Evolutionary conservation across 2,797 vertebrate genomes (phyloP).

Genomic region (Microchirus variegatus): DNA sequence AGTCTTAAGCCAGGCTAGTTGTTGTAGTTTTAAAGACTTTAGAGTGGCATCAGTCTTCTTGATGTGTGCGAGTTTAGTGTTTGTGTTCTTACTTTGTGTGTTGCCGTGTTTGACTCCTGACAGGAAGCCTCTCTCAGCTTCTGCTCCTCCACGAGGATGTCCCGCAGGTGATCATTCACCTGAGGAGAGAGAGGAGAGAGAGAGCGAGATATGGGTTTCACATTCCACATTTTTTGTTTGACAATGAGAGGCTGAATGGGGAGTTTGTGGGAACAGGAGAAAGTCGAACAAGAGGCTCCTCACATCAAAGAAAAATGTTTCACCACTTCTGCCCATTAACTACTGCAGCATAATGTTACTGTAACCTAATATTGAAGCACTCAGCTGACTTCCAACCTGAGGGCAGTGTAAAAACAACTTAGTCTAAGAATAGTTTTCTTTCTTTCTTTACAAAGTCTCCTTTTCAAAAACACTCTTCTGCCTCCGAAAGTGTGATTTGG

Average conservation of each 20-base stretch:
- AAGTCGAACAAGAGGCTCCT: constrained; percentile 17
- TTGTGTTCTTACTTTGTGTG: constrained; percentile 80
- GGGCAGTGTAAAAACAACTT: constrained; percentile 2
- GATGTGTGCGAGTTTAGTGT: no score
- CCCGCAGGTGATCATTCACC: constrained; percentile 94
- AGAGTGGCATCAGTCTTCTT: no score
- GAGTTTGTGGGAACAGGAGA: constrained; percentile 27
- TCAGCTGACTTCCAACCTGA: neutral
- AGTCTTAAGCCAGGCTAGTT: no score
- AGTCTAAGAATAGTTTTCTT: neutral
- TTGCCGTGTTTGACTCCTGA: constrained; percentile 74
- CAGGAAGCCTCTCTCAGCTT: constrained; percentile 83
- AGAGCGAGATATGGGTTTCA: constrained; percentile 39
- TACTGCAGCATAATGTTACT: constrained; percentile 12
- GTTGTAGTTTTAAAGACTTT: no score
- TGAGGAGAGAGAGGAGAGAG: constrained; percentile 50
- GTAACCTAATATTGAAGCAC: constrained; percentile 20
- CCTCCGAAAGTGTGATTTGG: constrained; percentile 29
- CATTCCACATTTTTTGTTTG: constrained; percentile 14
- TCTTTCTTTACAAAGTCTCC: neutral
- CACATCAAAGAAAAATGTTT: constrained; percentile 27
- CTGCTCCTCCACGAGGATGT: constrained; percentile 92
- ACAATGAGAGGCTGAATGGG: constrained; percentile 33
- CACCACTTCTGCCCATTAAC: constrained; percentile 18
- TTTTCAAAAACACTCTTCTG: neutral